Percentiles rank a stretch among this genome's conserved stretches.
Conservation (phyloP, 2,797 vertebrate genomes). For the Sebastes kiyomatsui region DNA sequence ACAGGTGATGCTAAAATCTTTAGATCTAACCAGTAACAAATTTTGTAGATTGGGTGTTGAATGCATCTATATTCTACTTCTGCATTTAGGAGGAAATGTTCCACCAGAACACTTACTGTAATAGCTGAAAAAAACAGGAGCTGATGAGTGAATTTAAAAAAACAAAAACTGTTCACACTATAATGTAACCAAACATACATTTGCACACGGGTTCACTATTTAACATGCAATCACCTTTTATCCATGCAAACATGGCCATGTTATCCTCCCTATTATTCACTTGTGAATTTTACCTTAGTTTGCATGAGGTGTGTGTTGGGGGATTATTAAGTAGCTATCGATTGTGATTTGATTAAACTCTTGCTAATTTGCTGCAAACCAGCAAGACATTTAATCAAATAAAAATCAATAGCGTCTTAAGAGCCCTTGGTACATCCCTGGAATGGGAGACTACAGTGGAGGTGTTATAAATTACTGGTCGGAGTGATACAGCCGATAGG, state of each 20-base stretch:
- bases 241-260: slow-evolving; percentile 28
- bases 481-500: slow-evolving; percentile 73
- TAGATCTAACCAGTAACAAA: neutral
- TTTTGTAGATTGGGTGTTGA: neutral
- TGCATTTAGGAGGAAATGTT: neutral
- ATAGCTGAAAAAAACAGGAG: neutral
- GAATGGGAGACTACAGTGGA: slow-evolving; percentile 79
- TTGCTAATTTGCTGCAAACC: slow-evolving; percentile 87
- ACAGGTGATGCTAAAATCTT: neutral
- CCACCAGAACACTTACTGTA: neutral
- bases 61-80: neutral
- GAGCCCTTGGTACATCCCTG: slow-evolving; percentile 79
- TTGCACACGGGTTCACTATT: neutral
- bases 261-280: slow-evolving; percentile 52
- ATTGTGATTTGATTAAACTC: slow-evolving; percentile 88
- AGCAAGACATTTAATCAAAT: slow-evolving; percentile 87
- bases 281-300: slow-evolving; percentile 64
- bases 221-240: slow-evolving; percentile 15
- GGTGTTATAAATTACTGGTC: slow-evolving; percentile 83
- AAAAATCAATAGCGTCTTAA: slow-evolving; percentile 87
- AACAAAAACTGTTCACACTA: neutral
- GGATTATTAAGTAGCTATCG: slow-evolving; percentile 86
- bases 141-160: neutral
- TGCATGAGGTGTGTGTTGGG: slow-evolving; percentile 65
- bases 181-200: slow-evolving; percentile 1